Evolutionary conservation across 2,888 invertebrate species (phyloP), one percentile per base, ranked within the genome.

Genomic region (Mechanitis messenoides): DNA sequence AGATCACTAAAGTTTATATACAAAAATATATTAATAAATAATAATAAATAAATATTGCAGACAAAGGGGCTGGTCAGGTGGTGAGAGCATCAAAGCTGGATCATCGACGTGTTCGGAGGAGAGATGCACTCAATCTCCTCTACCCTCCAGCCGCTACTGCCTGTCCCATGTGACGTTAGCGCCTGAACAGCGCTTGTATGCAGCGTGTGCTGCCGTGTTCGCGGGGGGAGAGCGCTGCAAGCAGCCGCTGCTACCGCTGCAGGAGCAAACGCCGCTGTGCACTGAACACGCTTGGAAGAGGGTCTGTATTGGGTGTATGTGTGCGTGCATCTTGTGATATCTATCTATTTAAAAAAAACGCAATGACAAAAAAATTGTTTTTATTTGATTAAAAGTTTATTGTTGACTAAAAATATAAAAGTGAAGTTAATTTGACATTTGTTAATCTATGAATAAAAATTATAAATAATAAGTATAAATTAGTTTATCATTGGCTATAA

Each of bases 121-220:
- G 46, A 70, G 74, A 0, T 91, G 90, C 68, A 69, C 63, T 0
- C 72, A 76, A 33, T 58, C 82, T 1, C 93, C 95, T 3, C 76
- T 96, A 71, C 95, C 96, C 0, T 95, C 94, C 78, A 94, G 95
- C 0, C 93, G 95, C 64, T 94, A 96, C 79, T 98, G 97, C 81
- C 91, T 94, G 47, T 85, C 93, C 65, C 98, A 98, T 88, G 95
- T 97, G 71, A 95, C 96, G 87, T 91, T 93, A 67, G 96, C 96
- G 80, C 92, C 93, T 9, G 95, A 96, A 73, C 97, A 98, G 85
- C 92, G 94, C 70, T 85, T 96, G 67, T 90, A 88, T 71, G 85
- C 87, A 11, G 78, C 90, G 46, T 91, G 91, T 61, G 87, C 89
- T 0, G 90, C 91, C 0, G 90, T 90, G 66, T 91, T 90, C 76